Evolutionary conservation across 2,113 vertebrate genomes (phyloP).

Genomic region (Rhinoderma darwinii): DNA sequence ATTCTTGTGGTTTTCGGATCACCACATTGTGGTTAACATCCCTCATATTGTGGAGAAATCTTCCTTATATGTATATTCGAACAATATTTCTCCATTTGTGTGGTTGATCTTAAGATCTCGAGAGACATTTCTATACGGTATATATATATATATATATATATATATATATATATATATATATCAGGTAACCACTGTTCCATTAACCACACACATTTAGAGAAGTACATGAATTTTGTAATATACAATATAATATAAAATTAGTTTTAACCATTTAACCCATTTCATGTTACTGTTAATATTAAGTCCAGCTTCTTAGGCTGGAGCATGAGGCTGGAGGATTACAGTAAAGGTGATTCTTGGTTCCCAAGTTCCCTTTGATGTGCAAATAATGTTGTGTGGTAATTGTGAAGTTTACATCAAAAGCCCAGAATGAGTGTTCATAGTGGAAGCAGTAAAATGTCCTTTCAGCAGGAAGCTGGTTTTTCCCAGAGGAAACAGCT

Average conservation of each 20-base stretch:
- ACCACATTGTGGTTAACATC: too few relatives aligned
- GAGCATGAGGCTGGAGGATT: neutral
- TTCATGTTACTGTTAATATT: neutral
- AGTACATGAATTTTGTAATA: neutral
- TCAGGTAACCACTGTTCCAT: neutral
- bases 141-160: too few relatives aligned
- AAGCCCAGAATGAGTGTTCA: constrained; percentile 42
- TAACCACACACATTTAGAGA: neutral
- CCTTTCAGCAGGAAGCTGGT: constrained; percentile 26
- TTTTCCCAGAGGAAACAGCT: constrained; percentile 43
- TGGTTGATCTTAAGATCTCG: too few relatives aligned
- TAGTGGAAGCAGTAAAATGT: constrained; percentile 35
- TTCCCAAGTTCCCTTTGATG: constrained; percentile 40
- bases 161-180: too few relatives aligned
- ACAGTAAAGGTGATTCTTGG: constrained; percentile 46
- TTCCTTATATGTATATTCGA: too few relatives aligned
- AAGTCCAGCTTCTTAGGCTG: neutral
- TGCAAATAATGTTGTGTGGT: constrained; percentile 49
- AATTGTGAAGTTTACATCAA: constrained; percentile 55
- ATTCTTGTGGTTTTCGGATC: too few relatives aligned
- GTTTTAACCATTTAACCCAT: neutral
- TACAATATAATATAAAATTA: neutral
- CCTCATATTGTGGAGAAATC: too few relatives aligned
- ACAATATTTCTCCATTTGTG: too few relatives aligned
- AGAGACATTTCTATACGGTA: too few relatives aligned